These are phyloP conservation scores for Rhagophthalmus giganteus DNA, from an alignment of 2,888 invertebrate species.

Conservation along the genomic window DNA sequence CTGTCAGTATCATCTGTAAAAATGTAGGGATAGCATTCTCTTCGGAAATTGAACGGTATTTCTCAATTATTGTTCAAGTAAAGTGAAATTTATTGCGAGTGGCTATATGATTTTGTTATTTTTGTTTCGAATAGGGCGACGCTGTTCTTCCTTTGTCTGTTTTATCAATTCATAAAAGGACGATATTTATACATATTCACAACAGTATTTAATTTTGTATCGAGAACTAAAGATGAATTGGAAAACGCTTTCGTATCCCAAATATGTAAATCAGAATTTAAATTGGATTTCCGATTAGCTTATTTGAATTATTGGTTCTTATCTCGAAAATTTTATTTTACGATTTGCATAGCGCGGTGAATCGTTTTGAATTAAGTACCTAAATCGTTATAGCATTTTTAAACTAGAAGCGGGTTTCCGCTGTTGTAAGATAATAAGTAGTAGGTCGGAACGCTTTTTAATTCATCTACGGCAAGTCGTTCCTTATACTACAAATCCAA, in stretches of 20 bases:
- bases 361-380: not conserved
- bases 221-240: not conserved
- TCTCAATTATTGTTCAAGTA: constrained; percentile 33
- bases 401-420: no score
- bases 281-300: constrained; percentile 10
- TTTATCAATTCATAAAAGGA: constrained; percentile 6
- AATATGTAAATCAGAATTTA: constrained; percentile 4
- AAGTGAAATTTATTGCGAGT: constrained; percentile 30
- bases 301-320: constrained; percentile 12
- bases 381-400: constrained; percentile 2
- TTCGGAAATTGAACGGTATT: constrained; percentile 35
- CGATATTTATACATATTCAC: constrained; percentile 1
- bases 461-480: no score
- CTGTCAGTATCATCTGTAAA: constrained; percentile 20
- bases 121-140: constrained; percentile 9
- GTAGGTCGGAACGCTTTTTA: no score
- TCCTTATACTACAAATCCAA: no score
- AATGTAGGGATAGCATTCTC: constrained; percentile 25
- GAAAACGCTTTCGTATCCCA: constrained; percentile 4
- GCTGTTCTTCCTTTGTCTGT: constrained; percentile 6
- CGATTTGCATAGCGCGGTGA: constrained; percentile 5
- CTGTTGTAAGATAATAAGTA: not conserved
- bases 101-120: constrained; percentile 20
- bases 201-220: not conserved
- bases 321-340: constrained; percentile 7